Percentiles rank a stretch among this genome's conserved stretches.
These are phyloP conservation scores for Artibeus lituratus DNA, from an alignment of 2,797 vertebrate species.

Conservation along the genomic window DNA sequence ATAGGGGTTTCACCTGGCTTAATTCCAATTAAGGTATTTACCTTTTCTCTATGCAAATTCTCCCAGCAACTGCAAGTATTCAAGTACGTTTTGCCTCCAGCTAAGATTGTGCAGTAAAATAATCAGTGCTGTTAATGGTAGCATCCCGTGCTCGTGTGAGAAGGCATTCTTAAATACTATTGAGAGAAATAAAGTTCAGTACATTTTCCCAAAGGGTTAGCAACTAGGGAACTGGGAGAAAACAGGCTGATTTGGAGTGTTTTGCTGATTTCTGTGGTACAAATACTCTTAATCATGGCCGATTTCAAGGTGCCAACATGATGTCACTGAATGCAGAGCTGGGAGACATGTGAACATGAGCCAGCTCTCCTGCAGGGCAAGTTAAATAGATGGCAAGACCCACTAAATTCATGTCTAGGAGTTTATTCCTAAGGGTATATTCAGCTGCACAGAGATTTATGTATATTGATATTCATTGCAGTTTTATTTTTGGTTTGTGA, in stretches of 20 bases:
- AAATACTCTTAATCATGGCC: not conserved
- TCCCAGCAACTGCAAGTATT: not conserved
- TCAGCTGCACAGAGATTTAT: not conserved
- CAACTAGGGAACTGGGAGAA: not conserved
- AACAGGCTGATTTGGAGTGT: not conserved
- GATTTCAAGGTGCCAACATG: not conserved
- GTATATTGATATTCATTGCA: not conserved
- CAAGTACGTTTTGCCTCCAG: not conserved
- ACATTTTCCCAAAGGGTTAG: not conserved
- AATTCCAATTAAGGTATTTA: constrained; percentile 45
- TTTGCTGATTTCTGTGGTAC: not conserved
- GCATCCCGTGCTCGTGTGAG: not conserved
- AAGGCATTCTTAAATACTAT: not conserved
- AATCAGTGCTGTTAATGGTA: not conserved
- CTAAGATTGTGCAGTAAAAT: not conserved
- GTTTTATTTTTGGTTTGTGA: not conserved
- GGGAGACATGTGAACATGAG: not conserved
- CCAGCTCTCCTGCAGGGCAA: not conserved
- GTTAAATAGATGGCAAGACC: not conserved
- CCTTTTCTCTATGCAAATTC: constrained; percentile 24
- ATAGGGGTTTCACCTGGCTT: constrained; percentile 32
- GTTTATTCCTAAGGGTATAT: not conserved
- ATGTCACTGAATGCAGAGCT: not conserved
- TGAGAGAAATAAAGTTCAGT: not conserved
- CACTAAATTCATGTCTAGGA: not conserved